Conservation (phyloP, 2,797 vertebrate genomes). For the Tarsius wallacei region DNA sequence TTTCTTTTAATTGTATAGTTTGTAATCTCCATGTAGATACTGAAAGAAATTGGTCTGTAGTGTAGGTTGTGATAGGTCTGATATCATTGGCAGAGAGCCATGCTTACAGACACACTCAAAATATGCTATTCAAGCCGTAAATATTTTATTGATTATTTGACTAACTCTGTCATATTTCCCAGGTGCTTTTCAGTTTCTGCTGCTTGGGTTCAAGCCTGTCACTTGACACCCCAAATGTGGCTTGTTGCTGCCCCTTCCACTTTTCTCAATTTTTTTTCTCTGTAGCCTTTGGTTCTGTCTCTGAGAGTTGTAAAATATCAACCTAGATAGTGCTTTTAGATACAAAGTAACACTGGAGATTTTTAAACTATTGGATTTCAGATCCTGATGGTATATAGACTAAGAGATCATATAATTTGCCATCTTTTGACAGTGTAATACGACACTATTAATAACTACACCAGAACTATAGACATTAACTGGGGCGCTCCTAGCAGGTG, state of each 20-base stretch:
- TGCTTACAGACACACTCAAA: constrained; percentile 89
- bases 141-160: constrained; percentile 90
- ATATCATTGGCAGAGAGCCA: constrained; percentile 82
- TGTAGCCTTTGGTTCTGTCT: constrained; percentile 28
- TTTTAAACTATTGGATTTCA: constrained; percentile 36
- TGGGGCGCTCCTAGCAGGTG: background rate
- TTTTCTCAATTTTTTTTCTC: background rate
- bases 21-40: constrained; percentile 83
- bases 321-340: background rate
- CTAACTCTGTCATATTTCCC: constrained; percentile 84
- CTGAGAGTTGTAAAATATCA: background rate
- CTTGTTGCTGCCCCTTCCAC: background rate
- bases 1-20: constrained; percentile 74
- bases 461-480: background rate
- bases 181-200: constrained; percentile 85
- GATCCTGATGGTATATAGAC: background rate
- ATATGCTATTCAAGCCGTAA: constrained; percentile 88
- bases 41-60: constrained; percentile 80
- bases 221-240: background rate
- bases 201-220: background rate
- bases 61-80: constrained; percentile 80
- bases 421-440: background rate
- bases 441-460: background rate
- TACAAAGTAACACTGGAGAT: background rate
- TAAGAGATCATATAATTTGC: background rate